Base-by-base conservation (phyloP, 1,140 invertebrate genomes). In the Fopius arisanus region DNA sequence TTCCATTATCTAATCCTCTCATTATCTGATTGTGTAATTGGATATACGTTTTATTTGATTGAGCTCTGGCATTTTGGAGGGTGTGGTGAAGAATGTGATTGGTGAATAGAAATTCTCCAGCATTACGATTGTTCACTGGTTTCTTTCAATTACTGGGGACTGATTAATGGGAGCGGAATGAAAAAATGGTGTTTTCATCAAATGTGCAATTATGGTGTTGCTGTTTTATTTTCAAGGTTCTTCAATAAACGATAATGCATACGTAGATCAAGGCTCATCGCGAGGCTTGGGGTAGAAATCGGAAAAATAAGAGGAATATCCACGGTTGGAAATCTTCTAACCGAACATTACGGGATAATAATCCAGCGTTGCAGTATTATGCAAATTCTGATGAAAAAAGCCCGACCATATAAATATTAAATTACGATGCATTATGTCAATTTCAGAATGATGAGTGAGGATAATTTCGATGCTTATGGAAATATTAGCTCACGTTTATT, bases 341-440 rank as follows among this genome's bases (percentile, higher is more conserved):
- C 9, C 23, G 3, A 21, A 26, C 21, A 59, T 59, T 59, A 28
- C 14, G 54, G 54, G 19, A 23, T 59, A 59, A 59, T 59, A 59
- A 59, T 59, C 21, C 54, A n/a, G 23, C 9, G 19, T 21, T 59
- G 5, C 21, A 59, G 19, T 59, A 48, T 48, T 48, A 59, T 59
- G 54, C 54, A 59, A 59, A 59, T 59, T 59, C 14, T 16, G 21
- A 19, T 28, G 23, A 26, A 59, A 59, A 59, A 59, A 59, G 23
- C 6, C 1, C 19, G 10, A 59, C 54, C 54, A 28, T 59, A 59
- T 59, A 59, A 59, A 59, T 59, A 59, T 59, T 59, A 59, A 59
- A 59, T 59, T 59, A 59, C 26, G 54, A 59, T 59, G 19, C 54
- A 59, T 59, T 59, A 59, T 59, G 54, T 26, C 54, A 59, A 23